Evolutionary conservation across 2,113 vertebrate species (phyloP).

Genomic region (Rhipidura dahli): DNA sequence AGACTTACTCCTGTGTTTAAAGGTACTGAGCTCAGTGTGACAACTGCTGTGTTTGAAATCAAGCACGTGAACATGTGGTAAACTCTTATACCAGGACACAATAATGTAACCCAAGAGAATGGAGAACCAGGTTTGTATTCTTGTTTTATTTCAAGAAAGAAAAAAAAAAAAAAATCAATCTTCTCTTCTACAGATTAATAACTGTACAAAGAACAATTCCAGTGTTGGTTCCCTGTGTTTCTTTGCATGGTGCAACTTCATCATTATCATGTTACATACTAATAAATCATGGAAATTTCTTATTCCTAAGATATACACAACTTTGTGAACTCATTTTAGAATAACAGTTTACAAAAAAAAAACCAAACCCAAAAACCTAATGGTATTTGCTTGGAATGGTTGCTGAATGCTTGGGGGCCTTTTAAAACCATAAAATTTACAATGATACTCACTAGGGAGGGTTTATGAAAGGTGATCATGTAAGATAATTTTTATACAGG

Average conservation of each 20-base stretch:
- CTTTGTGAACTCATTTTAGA: not conserved
- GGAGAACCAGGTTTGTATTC: not conserved
- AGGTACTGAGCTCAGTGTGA: not conserved
- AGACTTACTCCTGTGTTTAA: not conserved
- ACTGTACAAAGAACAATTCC: not conserved
- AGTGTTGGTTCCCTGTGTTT: not conserved
- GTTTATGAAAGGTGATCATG: conserved; percentile 46
- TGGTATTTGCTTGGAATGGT: not conserved
- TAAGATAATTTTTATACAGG: conserved; percentile 47
- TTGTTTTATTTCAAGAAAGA: not conserved
- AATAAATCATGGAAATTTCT: not conserved
- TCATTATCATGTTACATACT: not conserved
- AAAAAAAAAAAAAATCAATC: not conserved
- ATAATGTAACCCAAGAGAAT: not conserved
- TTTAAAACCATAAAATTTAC: not conserved
- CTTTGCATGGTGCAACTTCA: not conserved
- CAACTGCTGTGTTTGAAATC: not conserved
- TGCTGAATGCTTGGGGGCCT: not conserved
- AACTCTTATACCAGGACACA: not conserved
- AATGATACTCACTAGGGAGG: not conserved
- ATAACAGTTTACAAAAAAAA: not conserved
- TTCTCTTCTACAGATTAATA: not conserved
- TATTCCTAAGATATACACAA: not conserved
- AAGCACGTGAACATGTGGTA: not conserved
- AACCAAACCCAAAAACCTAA: too few species aligned